Percentiles rank a stretch among this genome's conserved stretches.
Conservation (phyloP, 2,888 invertebrate species). For the Idaea dimidiata region DNA sequence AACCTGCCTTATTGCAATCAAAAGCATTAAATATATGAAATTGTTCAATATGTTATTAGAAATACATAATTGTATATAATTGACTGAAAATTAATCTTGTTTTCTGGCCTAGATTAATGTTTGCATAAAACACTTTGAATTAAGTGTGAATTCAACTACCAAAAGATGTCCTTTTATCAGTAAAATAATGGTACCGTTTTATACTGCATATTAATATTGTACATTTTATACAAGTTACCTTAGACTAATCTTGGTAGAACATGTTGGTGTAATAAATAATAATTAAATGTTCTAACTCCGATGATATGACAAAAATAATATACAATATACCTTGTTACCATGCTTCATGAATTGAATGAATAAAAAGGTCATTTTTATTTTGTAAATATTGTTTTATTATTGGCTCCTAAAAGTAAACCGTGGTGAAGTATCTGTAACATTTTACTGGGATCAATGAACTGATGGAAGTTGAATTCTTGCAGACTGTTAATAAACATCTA, state of each 20-base stretch:
- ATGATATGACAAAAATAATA: conserved; percentile 64
- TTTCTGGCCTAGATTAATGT: conserved; percentile 69
- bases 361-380: conserved; percentile 80
- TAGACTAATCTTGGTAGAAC: conserved; percentile 75
- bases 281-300: conserved; percentile 70
- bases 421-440: not conserved
- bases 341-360: conserved; percentile 73
- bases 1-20: conserved; percentile 25
- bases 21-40: conserved; percentile 39
- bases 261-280: conserved; percentile 63
- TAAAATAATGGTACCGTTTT: conserved; percentile 72
- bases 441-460: not conserved
- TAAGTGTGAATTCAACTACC: conserved; percentile 62
- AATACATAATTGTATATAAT: conserved; percentile 33
- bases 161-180: conserved; percentile 59
- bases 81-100: conserved; percentile 51
- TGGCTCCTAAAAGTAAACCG: not conserved
- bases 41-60: conserved; percentile 41
- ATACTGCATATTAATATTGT: conserved; percentile 65
- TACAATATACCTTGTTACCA: conserved; percentile 79
- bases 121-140: conserved; percentile 65
- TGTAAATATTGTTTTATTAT: conserved; percentile 64
- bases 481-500: too few relatives aligned
- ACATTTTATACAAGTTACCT: conserved; percentile 80
- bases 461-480: too few relatives aligned